Percentiles rank a stretch among this genome's conserved stretches.
Conservation (phyloP, 2,888 invertebrate genomes). For the Zaprionus lineosus region DNA sequence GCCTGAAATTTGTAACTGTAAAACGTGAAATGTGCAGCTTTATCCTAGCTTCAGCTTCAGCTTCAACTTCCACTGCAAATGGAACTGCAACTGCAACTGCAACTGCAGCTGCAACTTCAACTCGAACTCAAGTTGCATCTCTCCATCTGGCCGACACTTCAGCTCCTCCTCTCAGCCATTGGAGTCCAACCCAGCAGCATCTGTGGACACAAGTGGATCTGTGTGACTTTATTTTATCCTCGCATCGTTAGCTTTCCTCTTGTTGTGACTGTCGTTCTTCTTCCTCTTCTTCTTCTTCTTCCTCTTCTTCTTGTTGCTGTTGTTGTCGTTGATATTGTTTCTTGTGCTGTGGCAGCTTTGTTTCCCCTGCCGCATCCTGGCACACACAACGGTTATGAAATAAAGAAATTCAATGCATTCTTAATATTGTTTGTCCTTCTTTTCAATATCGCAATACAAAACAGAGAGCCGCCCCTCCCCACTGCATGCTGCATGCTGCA, state of each 20-base stretch:
- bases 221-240: background rate
- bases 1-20: conserved; percentile 25
- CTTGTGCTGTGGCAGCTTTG: too few species aligned
- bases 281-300: too few species aligned
- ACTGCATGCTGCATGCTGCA: too few species aligned
- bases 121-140: too few species aligned
- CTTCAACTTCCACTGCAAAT: conserved; percentile 15
- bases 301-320: conserved; percentile 7
- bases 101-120: background rate
- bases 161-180: background rate
- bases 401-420: conserved; percentile 62
- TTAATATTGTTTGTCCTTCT: conserved; percentile 34
- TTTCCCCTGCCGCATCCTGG: conserved; percentile 6
- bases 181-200: too few species aligned
- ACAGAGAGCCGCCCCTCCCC: too few species aligned
- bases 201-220: background rate
- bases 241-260: too few species aligned
- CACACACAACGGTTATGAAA: conserved; percentile 56
- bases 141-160: background rate
- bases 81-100: background rate
- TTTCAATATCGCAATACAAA: too few species aligned
- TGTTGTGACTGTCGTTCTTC: too few species aligned
- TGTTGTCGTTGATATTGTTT: conserved; percentile 9
- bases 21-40: conserved; percentile 14
- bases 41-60: conserved; percentile 8